Evolutionary conservation across 2,888 invertebrate genomes (phyloP), one percentile per base, ranked within the genome.

Genomic region (Nomada fucata): DNA sequence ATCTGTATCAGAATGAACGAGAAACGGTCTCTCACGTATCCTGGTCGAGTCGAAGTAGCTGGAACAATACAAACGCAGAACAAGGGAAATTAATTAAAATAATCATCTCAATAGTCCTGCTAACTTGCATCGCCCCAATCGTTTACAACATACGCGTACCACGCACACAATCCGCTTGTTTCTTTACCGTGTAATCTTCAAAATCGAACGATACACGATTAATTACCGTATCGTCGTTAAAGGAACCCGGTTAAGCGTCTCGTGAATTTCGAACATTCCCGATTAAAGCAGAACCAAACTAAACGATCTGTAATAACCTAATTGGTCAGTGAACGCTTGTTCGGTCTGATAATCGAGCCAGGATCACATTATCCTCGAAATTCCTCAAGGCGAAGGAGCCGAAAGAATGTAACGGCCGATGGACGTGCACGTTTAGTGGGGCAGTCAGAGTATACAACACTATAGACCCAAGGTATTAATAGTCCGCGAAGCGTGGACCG

Each of bases 401-500:
- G 73, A 81, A 82, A 82, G 76, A 82, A 76, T 82, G 82, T 82
- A 82, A 82, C 76, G 82, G 72, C 64, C 42, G 47, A 42, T 18
- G 47, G 29, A 64, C 71, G 69, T 47, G 70, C 26, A n/a, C 52
- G 64, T 64, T 83, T 88, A 87, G 88, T 87, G 88, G 86, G 88
- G 52, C 88, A 87, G 85, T 60, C 76, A 59, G 47, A 64, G 79
- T 47, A 53, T 67, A 50, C 74, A 78, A 68, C 63, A 74, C 73
- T 73, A 59, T 73, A 85, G 83, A 81, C 81, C 70, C 63, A 83
- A 36, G 77, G 88, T 87, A 86, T 89, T 88, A 88, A 89, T 89
- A 88, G 88, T 85, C 83, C 55, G 61, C 75, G 73, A 75, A 82
- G 79, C 81, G 87, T 91, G 92, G 91, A 90, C 91, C 92, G 79